Evolutionary conservation across 2,888 invertebrate genomes (phyloP).

Genomic region (Sericinus montela): DNA sequence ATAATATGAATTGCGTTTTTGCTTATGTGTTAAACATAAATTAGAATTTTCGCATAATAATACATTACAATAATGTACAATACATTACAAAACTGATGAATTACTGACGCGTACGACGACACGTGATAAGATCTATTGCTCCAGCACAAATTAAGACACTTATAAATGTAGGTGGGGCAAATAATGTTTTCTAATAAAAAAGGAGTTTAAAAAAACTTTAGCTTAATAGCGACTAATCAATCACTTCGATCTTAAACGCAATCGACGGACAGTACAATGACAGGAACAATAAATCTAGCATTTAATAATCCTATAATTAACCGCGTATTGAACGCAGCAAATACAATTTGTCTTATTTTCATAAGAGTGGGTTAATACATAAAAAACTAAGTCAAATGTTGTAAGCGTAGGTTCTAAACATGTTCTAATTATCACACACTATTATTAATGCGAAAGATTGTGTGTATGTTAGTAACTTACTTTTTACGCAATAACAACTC

Average conservation of each 20-base stretch:
- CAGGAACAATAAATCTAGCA: slow-evolving; percentile 19
- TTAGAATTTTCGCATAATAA: no score
- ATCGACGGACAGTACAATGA: slow-evolving; percentile 25
- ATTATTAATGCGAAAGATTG: no score
- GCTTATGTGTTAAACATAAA: no score
- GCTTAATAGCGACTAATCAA: slow-evolving; percentile 12
- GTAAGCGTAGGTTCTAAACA: neutral
- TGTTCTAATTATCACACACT: no score
- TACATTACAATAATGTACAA: no score
- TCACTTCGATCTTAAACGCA: slow-evolving; percentile 8
- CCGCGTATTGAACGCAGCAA: slow-evolving; percentile 11
- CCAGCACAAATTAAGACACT: slow-evolving; percentile 9
- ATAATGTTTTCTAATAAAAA: slow-evolving; percentile 5
- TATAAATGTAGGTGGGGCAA: slow-evolving; percentile 4
- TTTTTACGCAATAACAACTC: no score
- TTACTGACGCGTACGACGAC: neutral
- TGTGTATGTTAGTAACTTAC: no score
- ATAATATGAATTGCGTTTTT: no score
- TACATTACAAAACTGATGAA: slow-evolving; percentile 4
- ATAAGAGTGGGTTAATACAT: neutral
- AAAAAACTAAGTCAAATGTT: no score
- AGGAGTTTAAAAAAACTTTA: slow-evolving; percentile 10
- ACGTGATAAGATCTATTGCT: slow-evolving; percentile 6
- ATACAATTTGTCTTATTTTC: slow-evolving; percentile 22
- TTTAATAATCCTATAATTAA: slow-evolving; percentile 17